Percentiles rank a stretch among this genome's conserved stretches.
Conservation (phyloP, 2,888 invertebrate genomes). For the Pseudoips prasinana region DNA sequence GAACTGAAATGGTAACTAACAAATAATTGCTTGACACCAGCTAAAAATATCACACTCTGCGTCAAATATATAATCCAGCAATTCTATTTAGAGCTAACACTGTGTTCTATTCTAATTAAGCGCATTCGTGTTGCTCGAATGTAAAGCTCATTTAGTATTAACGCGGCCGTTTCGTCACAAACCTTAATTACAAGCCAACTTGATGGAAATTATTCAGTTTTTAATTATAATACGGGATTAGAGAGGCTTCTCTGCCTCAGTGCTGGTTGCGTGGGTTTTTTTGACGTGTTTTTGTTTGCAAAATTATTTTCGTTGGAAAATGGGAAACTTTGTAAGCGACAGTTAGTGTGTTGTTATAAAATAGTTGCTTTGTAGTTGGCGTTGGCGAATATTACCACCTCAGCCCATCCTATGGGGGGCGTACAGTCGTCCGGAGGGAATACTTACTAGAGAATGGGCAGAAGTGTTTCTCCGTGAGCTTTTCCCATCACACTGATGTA, state of each 20-base stretch:
- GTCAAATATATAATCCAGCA: too few species aligned
- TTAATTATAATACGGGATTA: constrained; percentile 42
- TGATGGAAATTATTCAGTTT: constrained; percentile 43
- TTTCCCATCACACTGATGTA: too few species aligned
- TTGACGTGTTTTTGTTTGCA: constrained; percentile 1
- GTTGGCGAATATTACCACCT: too few species aligned
- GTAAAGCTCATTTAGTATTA: constrained; percentile 40
- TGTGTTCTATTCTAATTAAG: constrained; percentile 31
- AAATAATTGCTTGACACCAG: too few species aligned
- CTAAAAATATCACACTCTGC: too few species aligned
- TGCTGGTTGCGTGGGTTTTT: constrained; percentile 3
- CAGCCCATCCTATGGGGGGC: too few species aligned
- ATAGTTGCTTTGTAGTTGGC: too few species aligned
- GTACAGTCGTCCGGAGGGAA: too few species aligned
- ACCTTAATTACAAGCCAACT: constrained; percentile 39
- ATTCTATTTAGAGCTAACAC: constrained; percentile 18
- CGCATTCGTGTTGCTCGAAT: constrained; percentile 22
- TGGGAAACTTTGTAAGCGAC: not conserved
- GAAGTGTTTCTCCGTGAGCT: too few species aligned
- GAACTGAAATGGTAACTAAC: too few species aligned
- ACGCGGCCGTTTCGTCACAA: constrained; percentile 29
- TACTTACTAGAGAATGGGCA: too few species aligned
- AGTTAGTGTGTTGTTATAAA: not conserved
- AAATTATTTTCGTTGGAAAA: not conserved
- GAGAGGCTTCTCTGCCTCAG: constrained; percentile 21